These are phyloP conservation scores for Podotricha telesiphe DNA, from an alignment of 2,888 invertebrate species.

Conservation along the genomic window DNA sequence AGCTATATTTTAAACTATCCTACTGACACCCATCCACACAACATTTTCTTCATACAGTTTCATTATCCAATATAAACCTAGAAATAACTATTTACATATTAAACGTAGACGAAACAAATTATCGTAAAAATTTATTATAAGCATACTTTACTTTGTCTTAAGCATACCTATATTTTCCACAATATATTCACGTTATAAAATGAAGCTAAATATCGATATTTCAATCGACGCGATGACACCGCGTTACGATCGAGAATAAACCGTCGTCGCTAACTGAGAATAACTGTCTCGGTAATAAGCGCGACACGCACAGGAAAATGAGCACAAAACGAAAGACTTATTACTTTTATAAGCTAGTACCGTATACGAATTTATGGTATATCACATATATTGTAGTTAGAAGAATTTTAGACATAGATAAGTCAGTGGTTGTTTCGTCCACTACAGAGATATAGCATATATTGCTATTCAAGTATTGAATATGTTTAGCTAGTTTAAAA, in stretches of 20 bases:
- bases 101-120: not conserved
- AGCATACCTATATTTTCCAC: slow-evolving; percentile 1
- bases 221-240: slow-evolving; percentile 11
- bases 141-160: slow-evolving; percentile 5
- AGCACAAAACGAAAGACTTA: slow-evolving; percentile 15
- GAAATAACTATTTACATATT: not conserved
- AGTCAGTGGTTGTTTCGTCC: too few relatives aligned
- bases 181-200: not conserved
- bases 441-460: too few relatives aligned
- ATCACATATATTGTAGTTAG: too few relatives aligned
- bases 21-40: not conserved
- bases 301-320: slow-evolving; percentile 25
- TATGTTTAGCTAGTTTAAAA: too few relatives aligned
- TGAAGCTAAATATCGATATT: slow-evolving; percentile 17
- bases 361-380: slow-evolving; percentile 9
- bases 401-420: too few relatives aligned
- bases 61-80: slow-evolving; percentile 1
- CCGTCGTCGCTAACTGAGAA: slow-evolving; percentile 27
- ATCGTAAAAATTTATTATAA: slow-evolving; percentile 18
- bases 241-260: slow-evolving; percentile 21
- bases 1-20: too few relatives aligned
- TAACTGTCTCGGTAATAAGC: slow-evolving; percentile 26
- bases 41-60: not conserved
- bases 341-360: not conserved
- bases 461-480: too few relatives aligned